Percentiles rank a stretch among this genome's conserved stretches.
Conservation (phyloP, 2,797 vertebrate species). For the Picus viridis region DNA sequence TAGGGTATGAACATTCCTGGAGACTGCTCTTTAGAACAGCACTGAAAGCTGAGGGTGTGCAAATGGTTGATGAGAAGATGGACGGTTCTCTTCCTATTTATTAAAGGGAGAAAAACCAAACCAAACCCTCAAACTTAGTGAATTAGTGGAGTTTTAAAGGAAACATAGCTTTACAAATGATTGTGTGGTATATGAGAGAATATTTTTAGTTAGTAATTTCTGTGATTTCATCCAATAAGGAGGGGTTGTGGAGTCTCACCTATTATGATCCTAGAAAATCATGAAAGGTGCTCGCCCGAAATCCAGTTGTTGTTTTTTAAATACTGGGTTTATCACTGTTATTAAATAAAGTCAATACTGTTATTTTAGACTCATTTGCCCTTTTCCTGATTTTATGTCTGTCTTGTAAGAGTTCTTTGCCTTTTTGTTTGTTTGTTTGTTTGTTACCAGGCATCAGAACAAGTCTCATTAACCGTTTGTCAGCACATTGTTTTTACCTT, state of each 20-base stretch:
- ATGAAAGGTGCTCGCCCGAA: neutral
- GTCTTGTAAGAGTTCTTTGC: constrained; percentile 42
- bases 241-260: neutral
- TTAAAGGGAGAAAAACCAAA: constrained; percentile 4
- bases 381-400: constrained; percentile 57
- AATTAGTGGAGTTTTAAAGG: neutral
- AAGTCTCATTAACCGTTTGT: constrained; percentile 34
- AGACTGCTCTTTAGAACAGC: neutral
- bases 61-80: neutral
- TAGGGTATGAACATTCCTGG: neutral
- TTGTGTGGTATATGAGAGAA: neutral
- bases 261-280: constrained; percentile 4
- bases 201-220: constrained; percentile 1
- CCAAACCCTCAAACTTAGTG: neutral
- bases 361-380: neutral
- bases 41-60: neutral
- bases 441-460: constrained; percentile 26
- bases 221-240: neutral
- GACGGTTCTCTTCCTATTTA: neutral
- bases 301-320: neutral
- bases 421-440: neutral
- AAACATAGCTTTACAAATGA: neutral
- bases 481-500: neutral
- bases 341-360: neutral
- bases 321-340: neutral